These are phyloP conservation scores for Dolichotis patagonum DNA, from an alignment of 2,113 vertebrate species.

Conservation along the genomic window DNA sequence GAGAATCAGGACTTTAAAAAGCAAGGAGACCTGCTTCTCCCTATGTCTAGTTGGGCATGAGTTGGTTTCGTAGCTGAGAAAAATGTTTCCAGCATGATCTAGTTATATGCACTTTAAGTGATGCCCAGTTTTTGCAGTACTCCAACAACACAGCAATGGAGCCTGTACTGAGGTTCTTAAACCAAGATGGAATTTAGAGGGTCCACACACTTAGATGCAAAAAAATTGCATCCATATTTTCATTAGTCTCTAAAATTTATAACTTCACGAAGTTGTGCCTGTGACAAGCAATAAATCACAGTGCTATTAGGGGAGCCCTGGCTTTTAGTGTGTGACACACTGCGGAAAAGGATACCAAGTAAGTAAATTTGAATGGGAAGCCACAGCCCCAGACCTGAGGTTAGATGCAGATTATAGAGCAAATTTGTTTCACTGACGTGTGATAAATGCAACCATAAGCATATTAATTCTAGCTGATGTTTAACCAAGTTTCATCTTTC, in stretches of 20 bases:
- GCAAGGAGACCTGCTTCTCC: not conserved
- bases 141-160: not conserved
- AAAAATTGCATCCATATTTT: not conserved
- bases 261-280: not conserved
- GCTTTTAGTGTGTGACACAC: not conserved
- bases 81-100: not conserved
- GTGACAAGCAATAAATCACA: not conserved
- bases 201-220: not conserved
- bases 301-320: not conserved
- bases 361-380: not conserved
- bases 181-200: not conserved
- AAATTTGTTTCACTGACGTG: not conserved
- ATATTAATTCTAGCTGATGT: not conserved
- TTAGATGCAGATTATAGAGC: not conserved
- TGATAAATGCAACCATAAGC: not conserved
- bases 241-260: not conserved
- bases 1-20: not conserved
- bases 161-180: not conserved
- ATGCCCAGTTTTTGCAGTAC: not conserved
- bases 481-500: not conserved
- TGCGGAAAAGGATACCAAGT: not conserved
- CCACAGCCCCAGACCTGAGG: not conserved
- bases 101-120: not conserved
- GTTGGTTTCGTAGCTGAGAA: conserved; percentile 21
- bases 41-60: not conserved